Evolutionary conservation across 2,797 vertebrate genomes (phyloP).

Genomic region (Paedocypris micromegethes): DNA sequence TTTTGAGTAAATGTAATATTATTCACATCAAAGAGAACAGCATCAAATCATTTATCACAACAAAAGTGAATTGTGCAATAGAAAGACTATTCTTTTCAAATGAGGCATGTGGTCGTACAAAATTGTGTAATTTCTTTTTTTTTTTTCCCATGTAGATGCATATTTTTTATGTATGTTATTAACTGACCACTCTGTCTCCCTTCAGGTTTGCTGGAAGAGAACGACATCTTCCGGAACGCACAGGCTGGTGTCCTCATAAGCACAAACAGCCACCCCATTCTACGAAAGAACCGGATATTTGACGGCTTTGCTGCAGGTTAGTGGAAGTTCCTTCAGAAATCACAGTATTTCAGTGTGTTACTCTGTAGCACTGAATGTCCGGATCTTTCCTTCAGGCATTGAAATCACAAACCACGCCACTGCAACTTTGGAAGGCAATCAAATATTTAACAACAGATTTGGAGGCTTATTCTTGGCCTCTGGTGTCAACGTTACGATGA

Average conservation of each 20-base stretch:
- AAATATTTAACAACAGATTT: slow-evolving; percentile 99
- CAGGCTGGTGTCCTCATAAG: slow-evolving; percentile 98
- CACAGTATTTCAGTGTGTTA: too few species aligned
- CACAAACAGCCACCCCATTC: slow-evolving; percentile 95
- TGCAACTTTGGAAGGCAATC: slow-evolving; percentile 98
- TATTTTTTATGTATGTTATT: background rate
- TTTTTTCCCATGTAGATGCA: too few species aligned
- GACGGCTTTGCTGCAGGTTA: slow-evolving; percentile 98
- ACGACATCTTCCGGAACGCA: slow-evolving; percentile 98
- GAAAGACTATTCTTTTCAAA: too few species aligned
- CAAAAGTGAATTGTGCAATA: too few species aligned
- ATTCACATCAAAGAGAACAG: too few species aligned
- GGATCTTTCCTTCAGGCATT: slow-evolving; percentile 72
- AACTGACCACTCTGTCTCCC: slow-evolving; percentile 1
- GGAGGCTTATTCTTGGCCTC: slow-evolving; percentile 98
- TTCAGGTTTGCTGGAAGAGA: slow-evolving; percentile 93
- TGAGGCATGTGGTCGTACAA: too few species aligned
- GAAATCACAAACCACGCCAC: slow-evolving; percentile 99
- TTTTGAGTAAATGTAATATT: too few species aligned
- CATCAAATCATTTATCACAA: too few species aligned
- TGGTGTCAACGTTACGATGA: slow-evolving; percentile 99
- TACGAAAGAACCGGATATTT: slow-evolving; percentile 98
- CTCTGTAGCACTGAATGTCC: too few species aligned
- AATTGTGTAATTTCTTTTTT: too few species aligned
- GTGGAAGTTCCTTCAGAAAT: slow-evolving; percentile 5